Evolutionary conservation across 2,888 invertebrate species (phyloP).

Genomic region (Aporophyla lueneburgensis): DNA sequence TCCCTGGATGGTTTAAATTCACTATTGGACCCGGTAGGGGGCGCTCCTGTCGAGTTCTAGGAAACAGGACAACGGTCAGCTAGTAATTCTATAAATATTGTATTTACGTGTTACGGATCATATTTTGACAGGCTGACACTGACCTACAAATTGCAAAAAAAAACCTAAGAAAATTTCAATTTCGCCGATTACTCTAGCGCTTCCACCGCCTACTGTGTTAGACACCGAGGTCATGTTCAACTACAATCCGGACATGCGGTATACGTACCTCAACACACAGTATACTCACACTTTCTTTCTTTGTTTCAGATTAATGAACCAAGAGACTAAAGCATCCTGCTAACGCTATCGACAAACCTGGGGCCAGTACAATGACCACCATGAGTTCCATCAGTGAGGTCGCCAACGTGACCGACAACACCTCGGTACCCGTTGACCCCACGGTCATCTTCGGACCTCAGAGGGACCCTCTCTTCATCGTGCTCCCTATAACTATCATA

Average conservation of each 20-base stretch:
- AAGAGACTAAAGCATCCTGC: conserved; percentile 15
- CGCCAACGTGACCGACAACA: conserved; percentile 54
- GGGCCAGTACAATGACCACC: conserved; percentile 24
- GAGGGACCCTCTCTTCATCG: conserved; percentile 91
- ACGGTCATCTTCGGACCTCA: conserved; percentile 84
- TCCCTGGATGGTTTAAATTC: too few relatives aligned
- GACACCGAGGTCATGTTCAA: not conserved
- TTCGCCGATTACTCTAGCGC: too few relatives aligned
- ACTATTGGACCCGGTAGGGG: too few relatives aligned
- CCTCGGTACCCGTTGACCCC: conserved; percentile 74
- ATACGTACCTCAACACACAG: not conserved
- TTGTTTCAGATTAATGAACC: conserved; percentile 56
- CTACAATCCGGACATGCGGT: not conserved
- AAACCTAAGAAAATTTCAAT: too few relatives aligned
- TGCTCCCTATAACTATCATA: conserved; percentile 94
- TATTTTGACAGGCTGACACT: too few relatives aligned
- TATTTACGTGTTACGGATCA: too few relatives aligned
- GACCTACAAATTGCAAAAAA: too few relatives aligned
- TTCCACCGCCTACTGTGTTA: not conserved
- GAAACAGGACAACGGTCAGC: too few relatives aligned
- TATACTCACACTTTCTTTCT: conserved; percentile 11
- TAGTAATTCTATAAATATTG: too few relatives aligned
- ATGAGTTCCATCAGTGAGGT: conserved; percentile 51
- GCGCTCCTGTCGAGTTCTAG: too few relatives aligned
- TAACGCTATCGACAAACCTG: conserved; percentile 15